A percentile compares a stretch with the other conserved stretches of the same genome.
Conservation (phyloP, 2,888 invertebrate species). For the Zelleria hepariella region DNA sequence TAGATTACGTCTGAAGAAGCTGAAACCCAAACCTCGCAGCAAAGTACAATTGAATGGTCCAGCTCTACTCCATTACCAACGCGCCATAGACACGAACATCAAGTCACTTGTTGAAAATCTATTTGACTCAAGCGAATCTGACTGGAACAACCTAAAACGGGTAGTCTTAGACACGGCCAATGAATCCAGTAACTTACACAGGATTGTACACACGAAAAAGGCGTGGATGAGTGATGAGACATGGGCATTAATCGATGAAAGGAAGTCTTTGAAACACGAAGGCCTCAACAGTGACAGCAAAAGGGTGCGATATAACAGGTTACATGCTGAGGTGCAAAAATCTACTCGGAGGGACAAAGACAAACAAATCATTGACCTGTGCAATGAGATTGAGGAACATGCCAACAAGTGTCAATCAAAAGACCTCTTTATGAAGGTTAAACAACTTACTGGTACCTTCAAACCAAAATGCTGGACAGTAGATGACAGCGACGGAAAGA, state of each 20-base stretch:
- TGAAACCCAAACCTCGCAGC: background rate
- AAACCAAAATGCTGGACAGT: background rate
- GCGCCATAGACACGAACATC: too few species aligned
- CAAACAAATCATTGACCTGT: background rate
- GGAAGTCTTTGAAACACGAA: background rate
- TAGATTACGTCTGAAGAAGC: background rate
- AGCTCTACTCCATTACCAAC: too few species aligned
- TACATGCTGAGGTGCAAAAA: background rate
- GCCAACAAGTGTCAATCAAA: background rate
- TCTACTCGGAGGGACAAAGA: background rate
- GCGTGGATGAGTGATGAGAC: background rate
- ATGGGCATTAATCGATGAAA: background rate
- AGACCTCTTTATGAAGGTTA: background rate
- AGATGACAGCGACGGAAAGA: background rate
- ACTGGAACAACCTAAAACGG: too few species aligned
- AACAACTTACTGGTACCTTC: background rate
- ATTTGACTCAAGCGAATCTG: too few species aligned
- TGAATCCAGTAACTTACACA: too few species aligned
- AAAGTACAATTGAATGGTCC: too few species aligned
- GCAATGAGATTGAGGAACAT: background rate
- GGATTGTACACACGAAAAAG: too few species aligned
- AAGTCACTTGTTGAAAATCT: too few species aligned
- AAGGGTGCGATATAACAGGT: background rate
- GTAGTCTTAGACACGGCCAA: too few species aligned
- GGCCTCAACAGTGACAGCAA: background rate